phyloP scores from a whole-genome alignment of 2,113 vertebrate species.

The Thamnaconus septentrionalis region DNA sequence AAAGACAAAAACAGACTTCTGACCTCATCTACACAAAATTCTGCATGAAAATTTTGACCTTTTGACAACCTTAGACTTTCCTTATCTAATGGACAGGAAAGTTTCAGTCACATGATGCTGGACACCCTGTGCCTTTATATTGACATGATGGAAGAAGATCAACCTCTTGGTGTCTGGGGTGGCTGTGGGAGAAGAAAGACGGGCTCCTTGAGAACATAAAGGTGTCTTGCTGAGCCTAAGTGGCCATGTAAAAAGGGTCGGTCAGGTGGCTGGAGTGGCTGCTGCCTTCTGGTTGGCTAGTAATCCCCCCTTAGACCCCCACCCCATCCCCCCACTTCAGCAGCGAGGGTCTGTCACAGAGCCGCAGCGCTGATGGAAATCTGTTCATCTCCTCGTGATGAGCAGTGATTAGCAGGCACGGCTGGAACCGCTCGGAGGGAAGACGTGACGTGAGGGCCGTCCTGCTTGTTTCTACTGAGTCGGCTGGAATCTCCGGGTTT shows the following conservation, averaged over 20 bases:
- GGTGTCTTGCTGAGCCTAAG: constrained; percentile 84
- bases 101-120: no score
- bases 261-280: constrained; percentile 70
- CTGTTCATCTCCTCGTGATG: constrained; percentile 78
- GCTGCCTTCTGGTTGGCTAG: constrained; percentile 17
- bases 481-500: no score
- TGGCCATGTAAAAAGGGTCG: constrained; percentile 83
- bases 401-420: constrained; percentile 74
- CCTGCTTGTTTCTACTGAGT: no score
- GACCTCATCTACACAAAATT: no score
- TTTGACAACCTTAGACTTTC: not conserved
- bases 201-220: constrained; percentile 58
- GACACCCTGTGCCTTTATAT: not conserved
- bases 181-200: not conserved
- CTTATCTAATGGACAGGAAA: not conserved
- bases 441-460: no score
- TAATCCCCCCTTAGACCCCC: constrained; percentile 43
- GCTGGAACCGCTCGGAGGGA: not conserved
- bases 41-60: not conserved
- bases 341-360: constrained; percentile 40
- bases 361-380: constrained; percentile 66
- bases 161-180: no score
- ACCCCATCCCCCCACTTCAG: constrained; percentile 61
- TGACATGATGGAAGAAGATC: not conserved
- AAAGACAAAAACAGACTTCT: no score